phyloP scores from a whole-genome alignment of 2,888 invertebrate genomes.

The Charanyca ferruginea region DNA sequence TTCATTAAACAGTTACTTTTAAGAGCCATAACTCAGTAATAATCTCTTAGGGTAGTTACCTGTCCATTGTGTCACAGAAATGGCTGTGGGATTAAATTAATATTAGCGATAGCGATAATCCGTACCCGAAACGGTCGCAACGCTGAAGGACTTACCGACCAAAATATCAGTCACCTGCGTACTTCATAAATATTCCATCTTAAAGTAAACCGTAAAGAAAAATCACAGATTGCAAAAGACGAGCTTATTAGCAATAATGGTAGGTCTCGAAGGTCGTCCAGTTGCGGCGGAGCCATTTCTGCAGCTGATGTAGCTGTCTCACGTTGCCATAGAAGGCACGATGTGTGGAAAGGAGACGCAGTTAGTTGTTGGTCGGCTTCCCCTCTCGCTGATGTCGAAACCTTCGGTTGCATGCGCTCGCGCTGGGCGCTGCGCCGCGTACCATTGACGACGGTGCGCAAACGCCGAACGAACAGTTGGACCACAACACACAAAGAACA shows the following conservation, averaged over 20 bases:
- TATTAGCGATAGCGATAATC: constrained; percentile 12
- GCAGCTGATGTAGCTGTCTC: constrained; percentile 75
- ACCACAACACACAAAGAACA: constrained; percentile 76
- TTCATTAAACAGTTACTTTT: constrained; percentile 6
- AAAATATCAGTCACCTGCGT: constrained; percentile 26
- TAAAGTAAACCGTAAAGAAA: constrained; percentile 80
- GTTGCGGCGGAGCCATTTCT: constrained; percentile 74
- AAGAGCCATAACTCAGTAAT: constrained; percentile 17
- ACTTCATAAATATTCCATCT: constrained; percentile 53
- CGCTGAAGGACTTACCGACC: constrained; percentile 11
- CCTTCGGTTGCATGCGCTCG: constrained; percentile 82
- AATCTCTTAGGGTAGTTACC: constrained; percentile 6
- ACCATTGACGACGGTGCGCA: constrained; percentile 67
- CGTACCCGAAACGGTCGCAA: constrained; percentile 9
- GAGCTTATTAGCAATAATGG: constrained; percentile 87
- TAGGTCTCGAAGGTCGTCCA: constrained; percentile 86
- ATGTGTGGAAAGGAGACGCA: constrained; percentile 78
- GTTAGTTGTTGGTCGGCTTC: constrained; percentile 70
- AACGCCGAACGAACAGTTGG: constrained; percentile 78
- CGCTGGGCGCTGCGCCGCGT: constrained; percentile 71
- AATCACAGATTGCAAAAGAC: constrained; percentile 85
- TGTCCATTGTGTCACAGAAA: constrained; percentile 13
- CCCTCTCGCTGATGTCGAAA: constrained; percentile 85
- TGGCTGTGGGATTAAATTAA: constrained; percentile 22
- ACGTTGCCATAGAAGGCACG: constrained; percentile 34